phyloP scores from a whole-genome alignment of 2,888 invertebrate species.

The Coleophora deauratella region DNA sequence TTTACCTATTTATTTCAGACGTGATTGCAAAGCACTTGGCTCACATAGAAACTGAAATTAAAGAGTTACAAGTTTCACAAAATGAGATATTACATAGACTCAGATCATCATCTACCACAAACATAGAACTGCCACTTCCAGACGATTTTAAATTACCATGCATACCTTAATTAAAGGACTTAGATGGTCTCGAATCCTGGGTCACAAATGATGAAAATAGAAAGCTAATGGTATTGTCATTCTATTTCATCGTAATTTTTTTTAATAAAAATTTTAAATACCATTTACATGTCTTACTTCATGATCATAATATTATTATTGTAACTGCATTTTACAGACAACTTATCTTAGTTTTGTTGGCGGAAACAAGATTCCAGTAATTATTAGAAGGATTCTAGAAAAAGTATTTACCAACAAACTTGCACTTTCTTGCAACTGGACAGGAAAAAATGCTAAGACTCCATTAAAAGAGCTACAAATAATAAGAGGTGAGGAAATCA shows the following conservation, averaged over 20 bases:
- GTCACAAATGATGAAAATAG: conserved; percentile 1
- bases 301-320: not conserved
- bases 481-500: conserved; percentile 1
- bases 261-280: not conserved
- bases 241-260: too few relatives aligned
- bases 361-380: conserved; percentile 1
- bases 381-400: conserved; percentile 5
- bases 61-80: not conserved
- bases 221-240: conserved; percentile 2
- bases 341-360: conserved; percentile 4
- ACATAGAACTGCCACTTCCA: too few relatives aligned
- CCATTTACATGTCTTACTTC: not conserved
- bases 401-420: conserved; percentile 5
- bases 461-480: conserved; percentile 1
- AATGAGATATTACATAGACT: not conserved
- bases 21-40: conserved; percentile 1
- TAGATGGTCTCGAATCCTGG: not conserved
- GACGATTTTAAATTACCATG: too few relatives aligned
- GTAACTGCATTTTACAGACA: conserved; percentile 1
- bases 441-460: conserved; percentile 3
- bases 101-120: not conserved
- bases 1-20: conserved; percentile 3
- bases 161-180: too few relatives aligned
- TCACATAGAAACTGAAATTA: not conserved
- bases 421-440: conserved; percentile 1